Conservation (phyloP, 2,113 vertebrate genomes). For the Prunella fulvescens region DNA sequence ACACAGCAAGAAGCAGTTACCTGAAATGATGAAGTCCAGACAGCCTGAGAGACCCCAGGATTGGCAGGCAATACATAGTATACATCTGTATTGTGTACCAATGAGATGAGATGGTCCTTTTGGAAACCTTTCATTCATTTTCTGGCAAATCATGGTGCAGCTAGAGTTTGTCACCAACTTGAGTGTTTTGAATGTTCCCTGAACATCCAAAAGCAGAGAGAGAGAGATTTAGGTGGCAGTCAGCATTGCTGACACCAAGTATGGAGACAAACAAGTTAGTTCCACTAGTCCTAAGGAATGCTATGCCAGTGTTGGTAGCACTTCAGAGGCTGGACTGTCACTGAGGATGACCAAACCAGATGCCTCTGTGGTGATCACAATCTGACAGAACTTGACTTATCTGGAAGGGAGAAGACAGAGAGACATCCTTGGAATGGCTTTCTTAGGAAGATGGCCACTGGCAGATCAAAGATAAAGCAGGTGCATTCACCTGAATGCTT, state of each 20-base stretch:
- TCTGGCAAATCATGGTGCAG: not conserved
- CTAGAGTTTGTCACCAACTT: not conserved
- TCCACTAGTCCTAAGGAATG: not conserved
- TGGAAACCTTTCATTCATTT: not conserved
- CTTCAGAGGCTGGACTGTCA: not conserved
- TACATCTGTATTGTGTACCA: not conserved
- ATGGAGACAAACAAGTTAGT: not conserved
- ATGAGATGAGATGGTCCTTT: not conserved
- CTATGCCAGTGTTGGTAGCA: not conserved
- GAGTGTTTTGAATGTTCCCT: not conserved
- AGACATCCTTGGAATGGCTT: not conserved
- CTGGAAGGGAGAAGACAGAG: not conserved
- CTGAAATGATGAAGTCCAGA: not conserved
- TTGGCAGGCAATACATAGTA: not conserved
- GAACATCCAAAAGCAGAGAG: not conserved
- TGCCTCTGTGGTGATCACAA: not conserved
- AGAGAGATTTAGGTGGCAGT: not conserved
- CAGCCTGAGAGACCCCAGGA: not conserved
- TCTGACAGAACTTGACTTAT: not conserved
- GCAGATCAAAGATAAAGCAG: not conserved
- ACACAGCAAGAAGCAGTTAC: not conserved
- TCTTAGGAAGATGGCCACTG: not conserved
- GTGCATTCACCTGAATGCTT: not conserved
- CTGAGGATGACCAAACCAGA: not conserved
- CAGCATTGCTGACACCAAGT: not conserved